Percentiles rank a stretch among this genome's conserved stretches.
Conservation (phyloP, 2,113 vertebrate species). For the Cervus canadensis region DNA sequence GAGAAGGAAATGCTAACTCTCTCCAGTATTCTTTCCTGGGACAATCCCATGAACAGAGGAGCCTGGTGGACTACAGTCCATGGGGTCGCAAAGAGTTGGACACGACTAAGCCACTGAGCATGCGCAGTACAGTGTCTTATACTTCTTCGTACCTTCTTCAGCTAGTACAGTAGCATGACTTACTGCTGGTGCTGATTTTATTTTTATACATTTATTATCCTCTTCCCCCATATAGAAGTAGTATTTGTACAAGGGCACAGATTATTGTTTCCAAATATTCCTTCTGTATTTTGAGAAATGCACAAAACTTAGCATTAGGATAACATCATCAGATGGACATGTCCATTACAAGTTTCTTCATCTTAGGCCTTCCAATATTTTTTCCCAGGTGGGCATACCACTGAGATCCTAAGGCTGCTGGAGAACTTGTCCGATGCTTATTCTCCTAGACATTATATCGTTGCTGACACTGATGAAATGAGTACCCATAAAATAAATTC, state of each 20-base stretch:
- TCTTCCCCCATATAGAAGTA: background rate
- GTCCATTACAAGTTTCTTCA: background rate
- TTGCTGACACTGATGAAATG: constrained; percentile 93
- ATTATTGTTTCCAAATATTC: background rate
- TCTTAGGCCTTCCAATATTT: background rate
- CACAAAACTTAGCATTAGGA: background rate
- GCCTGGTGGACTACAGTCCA: background rate
- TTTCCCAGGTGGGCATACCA: constrained; percentile 92
- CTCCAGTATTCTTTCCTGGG: background rate
- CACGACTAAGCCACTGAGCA: background rate
- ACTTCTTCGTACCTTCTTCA: background rate
- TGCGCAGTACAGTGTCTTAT: background rate
- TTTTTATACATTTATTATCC: background rate
- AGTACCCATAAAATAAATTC: constrained; percentile 90
- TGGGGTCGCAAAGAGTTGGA: background rate
- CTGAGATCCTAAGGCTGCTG: constrained; percentile 93
- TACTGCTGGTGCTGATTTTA: background rate
- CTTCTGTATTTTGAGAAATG: background rate
- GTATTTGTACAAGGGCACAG: background rate
- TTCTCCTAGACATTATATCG: constrained; percentile 88
- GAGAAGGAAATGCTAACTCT: background rate
- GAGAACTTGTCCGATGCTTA: constrained; percentile 85
- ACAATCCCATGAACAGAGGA: background rate
- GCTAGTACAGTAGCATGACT: background rate
- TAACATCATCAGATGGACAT: background rate